Percentiles rank a stretch among this genome's conserved stretches.
Evolutionary conservation across 1,140 invertebrate species (phyloP).

Genomic region (Drosophila burlai): DNA sequence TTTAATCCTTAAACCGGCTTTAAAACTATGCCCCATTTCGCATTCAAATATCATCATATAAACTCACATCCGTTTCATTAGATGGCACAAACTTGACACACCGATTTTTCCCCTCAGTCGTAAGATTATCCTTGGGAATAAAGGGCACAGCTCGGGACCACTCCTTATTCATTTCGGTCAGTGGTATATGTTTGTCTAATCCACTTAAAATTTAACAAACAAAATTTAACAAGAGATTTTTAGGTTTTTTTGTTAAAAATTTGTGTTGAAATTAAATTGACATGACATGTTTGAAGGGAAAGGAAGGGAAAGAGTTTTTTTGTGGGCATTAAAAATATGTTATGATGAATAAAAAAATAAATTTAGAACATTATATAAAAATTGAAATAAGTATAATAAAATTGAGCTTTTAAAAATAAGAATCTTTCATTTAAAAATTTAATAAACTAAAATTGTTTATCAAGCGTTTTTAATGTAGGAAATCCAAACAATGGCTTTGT

Average conservation of each 20-base stretch:
- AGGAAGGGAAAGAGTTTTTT: not conserved
- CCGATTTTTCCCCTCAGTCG: slow-evolving; percentile 38
- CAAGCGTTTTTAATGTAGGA: no score
- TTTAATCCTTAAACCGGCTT: not conserved
- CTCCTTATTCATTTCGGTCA: slow-evolving; percentile 27
- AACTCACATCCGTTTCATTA: slow-evolving; percentile 52
- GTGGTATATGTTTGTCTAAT: not conserved
- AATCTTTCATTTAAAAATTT: not conserved
- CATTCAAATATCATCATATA: not conserved
- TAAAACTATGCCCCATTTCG: not conserved
- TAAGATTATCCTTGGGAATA: slow-evolving; percentile 54
- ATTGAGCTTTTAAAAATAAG: no score
- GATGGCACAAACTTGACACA: slow-evolving; percentile 39
- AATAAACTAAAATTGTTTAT: no score
- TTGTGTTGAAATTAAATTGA: not conserved
- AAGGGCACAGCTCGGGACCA: slow-evolving; percentile 45
- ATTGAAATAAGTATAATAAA: no score
- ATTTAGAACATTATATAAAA: no score
- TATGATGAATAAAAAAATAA: no score
- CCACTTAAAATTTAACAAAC: not conserved
- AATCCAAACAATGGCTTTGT: not conserved
- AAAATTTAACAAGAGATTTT: not conserved
- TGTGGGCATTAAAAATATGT: no score
- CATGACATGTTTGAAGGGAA: slow-evolving; percentile 17
- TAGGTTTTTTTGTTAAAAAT: not conserved